Evolutionary conservation across 2,797 vertebrate species (phyloP), one percentile per base, ranked within the genome.

Genomic region (Clarias pachynema): DNA sequence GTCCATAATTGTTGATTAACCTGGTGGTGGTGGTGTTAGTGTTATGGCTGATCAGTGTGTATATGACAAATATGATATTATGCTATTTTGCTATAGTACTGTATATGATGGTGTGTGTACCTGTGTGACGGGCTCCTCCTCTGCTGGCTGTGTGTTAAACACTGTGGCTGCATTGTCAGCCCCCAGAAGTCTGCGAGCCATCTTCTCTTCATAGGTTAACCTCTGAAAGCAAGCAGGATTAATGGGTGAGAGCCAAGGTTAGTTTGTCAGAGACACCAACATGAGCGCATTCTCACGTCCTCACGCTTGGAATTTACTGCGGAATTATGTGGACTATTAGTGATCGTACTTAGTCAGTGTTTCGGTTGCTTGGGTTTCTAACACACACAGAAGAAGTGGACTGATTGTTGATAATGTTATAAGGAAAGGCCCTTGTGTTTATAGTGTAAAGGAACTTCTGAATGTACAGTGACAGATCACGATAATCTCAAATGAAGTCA

Each of bases 191-290:
- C 98, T 95, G 81, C 98, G 98, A 86, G 98, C 98, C 97, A 99
- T 99, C 95, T 99, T 98, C 93, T 99, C 98, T 89, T 99, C 98
- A 65, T 99, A 99, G 0, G 98, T 99, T 95, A 99, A 92, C 93
- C 93, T 98, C 98, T 99, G 95, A 89, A 94, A 90, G 93, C 92
- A 96, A 86, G 87, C 89, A 86, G 83, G 89, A 87, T 91, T 90
- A 92, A 87, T 91, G 81, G 84, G 87, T 90, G 79, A 91, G 88
- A 82, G 62, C 49, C 63, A 1, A 80, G 88, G 93, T 96, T 95
- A 95, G 94, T 94, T 91, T 89, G 91, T 92, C 84, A 94, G 93
- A 90, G 89, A 31, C 85, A 90, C 49, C 2, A 59, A 31, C 74
- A 29, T 56, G 29, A 12, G 56, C 78, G 40, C 86, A 83, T 85